A percentile compares a stretch with the other conserved stretches of the same genome.
Conservation (phyloP, 2,888 invertebrate genomes). For the Aplocera efformata region DNA sequence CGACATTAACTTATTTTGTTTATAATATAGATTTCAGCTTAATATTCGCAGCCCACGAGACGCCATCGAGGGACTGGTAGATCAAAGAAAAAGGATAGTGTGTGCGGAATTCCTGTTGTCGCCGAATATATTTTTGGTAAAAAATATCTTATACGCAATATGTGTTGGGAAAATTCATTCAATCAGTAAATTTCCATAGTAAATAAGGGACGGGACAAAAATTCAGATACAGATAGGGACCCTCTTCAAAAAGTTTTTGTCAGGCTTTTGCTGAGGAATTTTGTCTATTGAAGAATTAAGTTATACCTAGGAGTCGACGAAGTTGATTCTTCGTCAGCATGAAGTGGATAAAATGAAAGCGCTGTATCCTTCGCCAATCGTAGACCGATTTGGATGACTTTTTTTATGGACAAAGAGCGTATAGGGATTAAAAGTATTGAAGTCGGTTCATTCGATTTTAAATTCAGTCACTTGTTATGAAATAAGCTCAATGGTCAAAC, state of each 20-base stretch:
- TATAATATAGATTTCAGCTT: conserved; percentile 15
- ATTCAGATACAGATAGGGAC: conserved; percentile 27
- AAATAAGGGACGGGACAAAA: conserved; percentile 31
- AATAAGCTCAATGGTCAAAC: no score
- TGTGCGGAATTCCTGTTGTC: conserved; percentile 17
- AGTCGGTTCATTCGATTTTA: no score
- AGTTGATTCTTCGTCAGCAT: no score
- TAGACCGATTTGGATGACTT: no score
- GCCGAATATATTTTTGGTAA: conserved; percentile 15
- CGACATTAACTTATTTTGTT: conserved; percentile 10
- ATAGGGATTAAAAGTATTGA: no score
- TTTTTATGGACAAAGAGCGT: no score
- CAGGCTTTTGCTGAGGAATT: conserved; percentile 16
- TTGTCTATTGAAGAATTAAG: not conserved
- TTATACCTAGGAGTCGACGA: not conserved
- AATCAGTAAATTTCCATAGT: conserved; percentile 32
- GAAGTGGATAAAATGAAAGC: no score
- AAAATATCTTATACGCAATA: conserved; percentile 12
- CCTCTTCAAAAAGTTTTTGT: conserved; percentile 37
- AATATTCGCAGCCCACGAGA: conserved; percentile 20
- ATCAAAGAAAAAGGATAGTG: conserved; percentile 19
- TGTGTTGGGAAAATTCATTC: conserved; percentile 17
- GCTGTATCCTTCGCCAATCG: no score
- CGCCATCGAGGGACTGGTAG: conserved; percentile 24
- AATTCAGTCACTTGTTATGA: no score